phyloP scores from a whole-genome alignment of 2,113 vertebrate genomes.

The Misgurnus mizolepis region DNA sequence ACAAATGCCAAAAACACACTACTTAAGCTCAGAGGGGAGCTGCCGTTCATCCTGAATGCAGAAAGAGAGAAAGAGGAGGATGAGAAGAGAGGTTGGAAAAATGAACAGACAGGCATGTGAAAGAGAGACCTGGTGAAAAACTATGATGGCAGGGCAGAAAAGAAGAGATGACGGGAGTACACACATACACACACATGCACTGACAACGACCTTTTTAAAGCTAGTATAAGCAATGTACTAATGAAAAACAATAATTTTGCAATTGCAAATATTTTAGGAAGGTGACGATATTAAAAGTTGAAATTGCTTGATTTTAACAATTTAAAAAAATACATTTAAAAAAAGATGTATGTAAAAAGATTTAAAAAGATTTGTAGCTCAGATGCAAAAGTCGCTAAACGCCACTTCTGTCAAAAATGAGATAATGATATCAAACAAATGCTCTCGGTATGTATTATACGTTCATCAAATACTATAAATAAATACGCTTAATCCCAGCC shows the following conservation, averaged over 20 bases:
- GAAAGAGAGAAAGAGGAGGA: slow-evolving; percentile 49
- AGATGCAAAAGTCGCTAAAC: too few species aligned
- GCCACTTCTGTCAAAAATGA: too few species aligned
- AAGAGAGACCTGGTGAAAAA: slow-evolving; percentile 46
- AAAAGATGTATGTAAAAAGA: too few species aligned
- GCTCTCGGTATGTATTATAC: too few species aligned
- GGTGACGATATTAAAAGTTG: too few species aligned
- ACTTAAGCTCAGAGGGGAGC: slow-evolving; percentile 28
- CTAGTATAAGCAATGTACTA: not conserved
- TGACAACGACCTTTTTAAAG: not conserved
- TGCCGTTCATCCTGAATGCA: slow-evolving; percentile 52
- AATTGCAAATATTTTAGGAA: too few species aligned
- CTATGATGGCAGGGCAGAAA: slow-evolving; percentile 37
- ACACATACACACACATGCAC: slow-evolving; percentile 61
- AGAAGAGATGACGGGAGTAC: slow-evolving; percentile 36
- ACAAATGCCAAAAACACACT: slow-evolving; percentile 46
- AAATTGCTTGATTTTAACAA: too few species aligned
- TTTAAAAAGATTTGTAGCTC: too few species aligned
- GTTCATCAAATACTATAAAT: too few species aligned
- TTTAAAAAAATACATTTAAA: too few species aligned
- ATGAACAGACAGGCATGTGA: slow-evolving; percentile 55
- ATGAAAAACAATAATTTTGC: slow-evolving; percentile 8
- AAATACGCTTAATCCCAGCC: too few species aligned
- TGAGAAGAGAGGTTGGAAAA: slow-evolving; percentile 51
- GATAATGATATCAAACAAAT: too few species aligned